These are phyloP conservation scores for Daubentonia madagascariensis DNA, from an alignment of 2,113 vertebrate genomes.

Conservation along the genomic window DNA sequence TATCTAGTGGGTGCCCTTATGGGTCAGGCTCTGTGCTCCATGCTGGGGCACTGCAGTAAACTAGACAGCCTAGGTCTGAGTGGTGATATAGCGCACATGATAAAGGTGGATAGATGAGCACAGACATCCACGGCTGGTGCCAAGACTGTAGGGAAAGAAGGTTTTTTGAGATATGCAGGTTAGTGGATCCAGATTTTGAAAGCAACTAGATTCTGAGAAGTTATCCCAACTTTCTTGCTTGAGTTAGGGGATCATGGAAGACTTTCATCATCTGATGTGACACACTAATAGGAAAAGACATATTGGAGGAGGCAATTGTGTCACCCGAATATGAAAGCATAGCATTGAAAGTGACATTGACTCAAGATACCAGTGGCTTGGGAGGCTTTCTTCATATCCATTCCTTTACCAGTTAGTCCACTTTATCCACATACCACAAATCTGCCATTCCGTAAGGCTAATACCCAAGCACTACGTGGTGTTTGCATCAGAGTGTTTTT, in stretches of 20 bases:
- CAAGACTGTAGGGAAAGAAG: neutral
- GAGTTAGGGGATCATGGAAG: neutral
- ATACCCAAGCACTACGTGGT: neutral
- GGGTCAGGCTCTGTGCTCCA: neutral
- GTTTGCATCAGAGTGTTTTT: neutral
- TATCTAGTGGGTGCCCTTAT: neutral
- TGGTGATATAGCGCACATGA: neutral
- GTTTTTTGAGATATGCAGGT: neutral
- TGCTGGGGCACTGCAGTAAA: no score
- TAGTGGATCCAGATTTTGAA: neutral
- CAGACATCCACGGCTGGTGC: neutral
- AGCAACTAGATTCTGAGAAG: neutral
- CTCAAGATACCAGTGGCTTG: accelerated
- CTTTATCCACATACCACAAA: neutral
- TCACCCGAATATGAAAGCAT: neutral
- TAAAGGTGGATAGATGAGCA: neutral
- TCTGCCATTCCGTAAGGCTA: neutral
- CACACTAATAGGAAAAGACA: neutral
- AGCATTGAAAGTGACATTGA: accelerated
- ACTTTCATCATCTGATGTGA: neutral
- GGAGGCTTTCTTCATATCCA: neutral
- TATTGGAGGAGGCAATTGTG: neutral
- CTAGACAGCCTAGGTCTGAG: neutral
- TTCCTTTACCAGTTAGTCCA: neutral
- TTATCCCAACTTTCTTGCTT: neutral